Base-by-base conservation (phyloP, 2,888 invertebrate genomes). In the Andrena flavipes region DNA sequence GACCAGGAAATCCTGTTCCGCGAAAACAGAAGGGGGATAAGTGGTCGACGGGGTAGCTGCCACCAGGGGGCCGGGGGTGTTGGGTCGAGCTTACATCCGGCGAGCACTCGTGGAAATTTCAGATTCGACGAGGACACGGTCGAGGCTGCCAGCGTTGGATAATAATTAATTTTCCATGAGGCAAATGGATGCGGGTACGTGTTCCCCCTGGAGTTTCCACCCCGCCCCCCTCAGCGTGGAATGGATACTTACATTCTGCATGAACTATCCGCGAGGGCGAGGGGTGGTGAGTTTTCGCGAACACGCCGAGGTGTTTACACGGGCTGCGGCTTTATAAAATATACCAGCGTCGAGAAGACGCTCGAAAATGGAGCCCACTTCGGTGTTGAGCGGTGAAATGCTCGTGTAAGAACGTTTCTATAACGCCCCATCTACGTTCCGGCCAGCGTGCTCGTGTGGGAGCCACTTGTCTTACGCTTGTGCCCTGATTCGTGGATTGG, bases 101-200 rank as follows among this genome's bases (percentile, higher is more conserved):
- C 8, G 42, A 60, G 35, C 10, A 60, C 60, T 60, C 8, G 33
- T 29, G 16, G 78, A 69, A 76, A 80, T 80, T 71, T 80, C 48
- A 8, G 68, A 68, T 72, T 70, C 70, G n/a, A 30, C n/a, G 48
- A 42, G 65, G 63, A 29, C 69, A 54, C 54, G 51, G 56, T 63
- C 35, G 76, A 42, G 23, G 42, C 23, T 26, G 49, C 35, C 30
- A 26, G 33, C 23, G 30, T 13, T 56, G 74, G 62, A 73, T 76
- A 59, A 84, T 80, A 77, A 84, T 84, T 81, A 84, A 86, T 79
- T 80, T 79, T 78, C 77, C 83, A 71, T 42, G 62, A 76, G 78
- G 76, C 74, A 73, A 86, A 82, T 74, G 82, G 76, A 85, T 75
- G 75, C 42, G 74, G 42, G 35, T 51, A 62, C 70, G 78, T 80